Percentiles rank a stretch among this genome's conserved stretches.
Conservation (phyloP, 2,888 invertebrate species). For the Pycnomerus fuliginosus region DNA sequence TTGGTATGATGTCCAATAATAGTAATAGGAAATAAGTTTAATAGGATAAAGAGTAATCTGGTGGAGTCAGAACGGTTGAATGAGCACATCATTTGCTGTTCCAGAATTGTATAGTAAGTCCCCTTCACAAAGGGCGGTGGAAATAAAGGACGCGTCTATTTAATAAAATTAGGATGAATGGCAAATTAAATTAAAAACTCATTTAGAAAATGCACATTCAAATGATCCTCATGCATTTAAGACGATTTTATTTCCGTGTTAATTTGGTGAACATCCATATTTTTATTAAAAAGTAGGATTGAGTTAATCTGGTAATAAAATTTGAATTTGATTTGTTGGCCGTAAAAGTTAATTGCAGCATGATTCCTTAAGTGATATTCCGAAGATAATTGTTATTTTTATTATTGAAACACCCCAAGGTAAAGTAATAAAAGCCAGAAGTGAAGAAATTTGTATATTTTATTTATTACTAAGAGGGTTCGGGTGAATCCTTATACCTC, state of each 20-base stretch:
- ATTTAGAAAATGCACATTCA: no score
- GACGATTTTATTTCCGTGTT: no score
- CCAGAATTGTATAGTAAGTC: conserved; percentile 25
- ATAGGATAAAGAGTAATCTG: conserved; percentile 38
- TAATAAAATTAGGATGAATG: no score
- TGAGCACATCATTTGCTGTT: conserved; percentile 30
- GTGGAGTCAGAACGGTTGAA: conserved; percentile 33
- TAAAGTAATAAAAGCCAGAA: conserved; percentile 30
- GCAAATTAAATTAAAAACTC: no score
- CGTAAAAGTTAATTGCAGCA: conserved; percentile 4
- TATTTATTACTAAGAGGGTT: conserved; percentile 36
- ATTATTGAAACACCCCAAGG: conserved; percentile 21
- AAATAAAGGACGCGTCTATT: conserved; percentile 16
- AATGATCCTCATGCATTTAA: no score
- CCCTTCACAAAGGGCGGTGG: conserved; percentile 14
- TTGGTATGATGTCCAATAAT: no score
- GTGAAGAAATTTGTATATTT: conserved; percentile 33
- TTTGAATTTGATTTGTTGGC: no score
- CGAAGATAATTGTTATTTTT: conserved; percentile 21
- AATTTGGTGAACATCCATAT: no score
- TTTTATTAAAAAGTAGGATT: no score
- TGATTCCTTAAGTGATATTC: conserved; percentile 8
- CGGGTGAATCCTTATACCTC: conserved; percentile 33
- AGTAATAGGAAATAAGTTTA: conserved; percentile 34
- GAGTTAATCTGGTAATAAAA: no score